Evolutionary conservation across 2,113 vertebrate species (phyloP).

Genomic region (Pteruthius melanotis): DNA sequence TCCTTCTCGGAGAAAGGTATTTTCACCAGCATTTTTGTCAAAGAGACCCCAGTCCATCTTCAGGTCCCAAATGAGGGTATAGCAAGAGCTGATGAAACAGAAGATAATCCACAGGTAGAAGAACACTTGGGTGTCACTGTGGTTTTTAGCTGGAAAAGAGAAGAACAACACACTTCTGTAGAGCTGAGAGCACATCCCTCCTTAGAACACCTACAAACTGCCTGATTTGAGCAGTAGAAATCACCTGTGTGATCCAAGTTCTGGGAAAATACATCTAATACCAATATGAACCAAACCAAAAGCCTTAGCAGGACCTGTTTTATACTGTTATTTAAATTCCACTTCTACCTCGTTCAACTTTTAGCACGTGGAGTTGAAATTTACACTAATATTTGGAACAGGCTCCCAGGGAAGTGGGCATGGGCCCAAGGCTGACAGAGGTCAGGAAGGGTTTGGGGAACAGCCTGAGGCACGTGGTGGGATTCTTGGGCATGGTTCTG

Average conservation of each 20-base stretch:
- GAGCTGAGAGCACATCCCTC: not conserved
- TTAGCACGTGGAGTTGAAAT: not conserved
- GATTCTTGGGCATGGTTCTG: not conserved
- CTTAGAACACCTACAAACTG: not conserved
- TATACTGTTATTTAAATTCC: not conserved
- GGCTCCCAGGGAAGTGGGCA: not conserved
- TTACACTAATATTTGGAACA: not conserved
- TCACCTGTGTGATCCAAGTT: not conserved
- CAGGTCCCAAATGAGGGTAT: constrained; percentile 98
- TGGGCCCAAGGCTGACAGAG: not conserved
- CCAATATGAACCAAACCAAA: not conserved
- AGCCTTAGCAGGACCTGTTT: not conserved
- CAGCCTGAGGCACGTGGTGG: not conserved
- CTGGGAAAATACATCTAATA: not conserved
- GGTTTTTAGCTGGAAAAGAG: constrained; percentile 80
- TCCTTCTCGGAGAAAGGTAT: constrained; percentile 96
- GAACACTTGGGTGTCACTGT: constrained; percentile 87
- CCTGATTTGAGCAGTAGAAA: not conserved
- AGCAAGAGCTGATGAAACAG: constrained; percentile 89
- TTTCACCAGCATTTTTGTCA: constrained; percentile 94
- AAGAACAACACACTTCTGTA: not conserved
- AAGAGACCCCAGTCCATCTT: constrained; percentile 99
- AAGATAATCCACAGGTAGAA: constrained; percentile 95
- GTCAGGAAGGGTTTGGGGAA: not conserved
- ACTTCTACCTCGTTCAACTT: not conserved